phyloP scores from a whole-genome alignment of 2,888 invertebrate species.

The Beris chalybata region DNA sequence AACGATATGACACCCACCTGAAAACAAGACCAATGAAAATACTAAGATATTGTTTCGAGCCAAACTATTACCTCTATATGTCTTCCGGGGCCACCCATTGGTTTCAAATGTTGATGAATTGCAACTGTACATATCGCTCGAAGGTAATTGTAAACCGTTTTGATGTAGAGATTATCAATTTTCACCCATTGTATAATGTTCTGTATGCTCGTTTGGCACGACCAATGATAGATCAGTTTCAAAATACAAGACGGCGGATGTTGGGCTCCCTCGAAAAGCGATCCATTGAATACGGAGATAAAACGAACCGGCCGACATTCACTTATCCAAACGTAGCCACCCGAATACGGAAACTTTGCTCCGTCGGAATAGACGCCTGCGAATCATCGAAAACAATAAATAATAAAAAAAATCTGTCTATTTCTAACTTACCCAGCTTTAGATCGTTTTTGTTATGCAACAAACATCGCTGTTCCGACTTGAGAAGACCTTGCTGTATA shows the following conservation, averaged over 20 bases:
- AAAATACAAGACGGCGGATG: constrained; percentile 81
- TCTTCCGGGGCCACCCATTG: constrained; percentile 72
- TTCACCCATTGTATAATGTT: constrained; percentile 89
- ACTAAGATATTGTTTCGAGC: constrained; percentile 41
- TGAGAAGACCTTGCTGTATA: constrained; percentile 80
- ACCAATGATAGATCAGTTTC: constrained; percentile 88
- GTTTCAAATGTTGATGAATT: constrained; percentile 73
- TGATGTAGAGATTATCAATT: constrained; percentile 71
- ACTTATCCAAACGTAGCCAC: constrained; percentile 90
- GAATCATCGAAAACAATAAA: constrained; percentile 34
- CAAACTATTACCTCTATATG: constrained; percentile 62
- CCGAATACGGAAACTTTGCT: constrained; percentile 81
- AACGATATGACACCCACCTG: constrained; percentile 80
- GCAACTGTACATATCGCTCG: constrained; percentile 79
- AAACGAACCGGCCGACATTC: constrained; percentile 84
- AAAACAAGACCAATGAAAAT: not conserved
- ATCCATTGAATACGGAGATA: constrained; percentile 84
- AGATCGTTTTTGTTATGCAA: constrained; percentile 70
- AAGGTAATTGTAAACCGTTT: constrained; percentile 69
- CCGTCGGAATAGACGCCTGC: constrained; percentile 83
- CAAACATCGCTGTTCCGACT: constrained; percentile 77
- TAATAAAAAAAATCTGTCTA: constrained; percentile 14
- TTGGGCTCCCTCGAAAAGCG: constrained; percentile 82
- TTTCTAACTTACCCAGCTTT: constrained; percentile 64
- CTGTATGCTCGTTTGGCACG: constrained; percentile 85